Evolutionary conservation across 1,140 invertebrate genomes (phyloP).

Genomic region (Orius insidiosus): DNA sequence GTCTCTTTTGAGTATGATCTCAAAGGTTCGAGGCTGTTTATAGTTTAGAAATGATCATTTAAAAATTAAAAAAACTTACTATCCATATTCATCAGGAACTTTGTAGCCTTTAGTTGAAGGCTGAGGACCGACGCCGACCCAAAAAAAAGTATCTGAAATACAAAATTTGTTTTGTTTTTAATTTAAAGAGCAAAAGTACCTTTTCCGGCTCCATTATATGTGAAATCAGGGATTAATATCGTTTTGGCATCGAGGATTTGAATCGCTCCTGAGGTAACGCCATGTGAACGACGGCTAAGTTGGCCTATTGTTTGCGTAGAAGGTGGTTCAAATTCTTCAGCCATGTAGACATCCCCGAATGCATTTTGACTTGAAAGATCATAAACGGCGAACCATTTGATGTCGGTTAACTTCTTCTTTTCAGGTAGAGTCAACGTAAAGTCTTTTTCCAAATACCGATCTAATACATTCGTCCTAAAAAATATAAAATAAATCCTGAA

Average conservation of each 20-base stretch:
- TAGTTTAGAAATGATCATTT: conserved; percentile 11
- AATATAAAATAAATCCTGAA: not conserved
- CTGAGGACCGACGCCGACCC: conserved; percentile 72
- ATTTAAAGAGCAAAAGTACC: conserved; percentile 27
- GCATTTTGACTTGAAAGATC: conserved; percentile 69
- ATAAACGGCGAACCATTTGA: conserved; percentile 82
- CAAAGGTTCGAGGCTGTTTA: conserved; percentile 46
- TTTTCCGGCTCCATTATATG: conserved; percentile 48
- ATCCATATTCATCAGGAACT: conserved; percentile 81
- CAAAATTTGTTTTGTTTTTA: not conserved
- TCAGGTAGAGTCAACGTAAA: conserved; percentile 69
- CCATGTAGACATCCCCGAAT: conserved; percentile 79
- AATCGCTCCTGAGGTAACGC: conserved; percentile 51
- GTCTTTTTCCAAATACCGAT: conserved; percentile 71
- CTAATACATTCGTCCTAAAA: conserved; percentile 65
- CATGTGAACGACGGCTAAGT: conserved; percentile 46
- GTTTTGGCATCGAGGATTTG: conserved; percentile 68
- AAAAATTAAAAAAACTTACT: conserved; percentile 44
- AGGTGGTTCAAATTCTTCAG: conserved; percentile 82
- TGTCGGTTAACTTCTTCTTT: conserved; percentile 67
- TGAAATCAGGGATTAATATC: conserved; percentile 53
- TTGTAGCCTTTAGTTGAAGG: conserved; percentile 60
- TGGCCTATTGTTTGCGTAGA: conserved; percentile 49
- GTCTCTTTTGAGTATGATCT: conserved; percentile 53
- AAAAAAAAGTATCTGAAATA: conserved; percentile 56